Percentiles rank a stretch among this genome's conserved stretches.
These are phyloP conservation scores for Drosophila greeni DNA, from an alignment of 2,888 invertebrate genomes.

Conservation along the genomic window DNA sequence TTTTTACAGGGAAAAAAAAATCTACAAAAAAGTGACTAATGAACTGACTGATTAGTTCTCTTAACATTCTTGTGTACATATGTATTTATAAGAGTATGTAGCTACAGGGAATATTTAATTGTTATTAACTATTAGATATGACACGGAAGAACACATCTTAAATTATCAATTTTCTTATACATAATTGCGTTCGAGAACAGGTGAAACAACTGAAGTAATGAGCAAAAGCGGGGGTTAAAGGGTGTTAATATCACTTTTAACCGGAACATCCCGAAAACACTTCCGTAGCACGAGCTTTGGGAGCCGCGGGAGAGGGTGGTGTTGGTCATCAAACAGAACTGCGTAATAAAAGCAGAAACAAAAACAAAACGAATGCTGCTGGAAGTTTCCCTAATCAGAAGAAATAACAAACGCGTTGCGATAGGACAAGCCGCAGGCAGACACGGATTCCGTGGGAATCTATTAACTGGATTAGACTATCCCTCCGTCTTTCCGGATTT, in stretches of 20 bases:
- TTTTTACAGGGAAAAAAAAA: not conserved
- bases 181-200: not conserved
- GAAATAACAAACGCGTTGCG: constrained; percentile 30
- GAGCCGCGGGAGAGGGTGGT: not conserved
- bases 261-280: constrained; percentile 10
- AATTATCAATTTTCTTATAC: not conserved
- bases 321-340: constrained; percentile 19
- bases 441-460: not conserved
- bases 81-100: not conserved
- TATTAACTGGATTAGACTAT: constrained; percentile 1
- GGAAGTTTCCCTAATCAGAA: constrained; percentile 19
- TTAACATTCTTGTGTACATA: not conserved
- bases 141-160: not conserved
- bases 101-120: not conserved
- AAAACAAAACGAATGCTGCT: constrained; percentile 21
- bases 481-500: constrained; percentile 6
- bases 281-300: not conserved
- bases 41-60: no score
- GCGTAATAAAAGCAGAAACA: constrained; percentile 42
- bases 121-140: not conserved
- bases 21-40: not conserved
- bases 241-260: not conserved
- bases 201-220: not conserved
- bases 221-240: no score
- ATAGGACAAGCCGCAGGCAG: constrained; percentile 1